Percentiles rank a stretch among this genome's conserved stretches.
Evolutionary conservation across 2,888 invertebrate genomes (phyloP).

Genomic region (Parochlus steinenii): DNA sequence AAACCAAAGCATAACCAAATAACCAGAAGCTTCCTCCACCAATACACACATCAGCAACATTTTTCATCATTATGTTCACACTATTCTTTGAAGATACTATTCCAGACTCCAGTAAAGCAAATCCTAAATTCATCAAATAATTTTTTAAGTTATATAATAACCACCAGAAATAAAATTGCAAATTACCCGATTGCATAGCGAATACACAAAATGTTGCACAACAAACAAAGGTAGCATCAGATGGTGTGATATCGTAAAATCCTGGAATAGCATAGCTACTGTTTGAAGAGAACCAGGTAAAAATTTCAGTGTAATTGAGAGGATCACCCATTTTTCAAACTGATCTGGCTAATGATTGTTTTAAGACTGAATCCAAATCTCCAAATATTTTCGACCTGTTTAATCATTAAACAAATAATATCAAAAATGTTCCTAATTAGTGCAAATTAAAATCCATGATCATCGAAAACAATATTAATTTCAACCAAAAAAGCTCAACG

Average conservation of each 20-base stretch:
- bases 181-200: slow-evolving; percentile 10
- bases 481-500: too few species aligned
- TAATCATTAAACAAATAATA: too few species aligned
- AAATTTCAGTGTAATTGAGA: too few species aligned
- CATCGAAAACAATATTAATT: too few species aligned
- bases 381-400: too few species aligned
- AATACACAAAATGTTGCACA: slow-evolving; percentile 1
- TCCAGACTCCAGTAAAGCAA: slow-evolving; percentile 5
- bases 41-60: slow-evolving; percentile 46
- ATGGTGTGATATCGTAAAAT: not conserved
- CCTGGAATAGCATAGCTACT: slow-evolving; percentile 2
- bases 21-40: slow-evolving; percentile 40
- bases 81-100: slow-evolving; percentile 33
- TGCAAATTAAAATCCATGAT: too few species aligned
- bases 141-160: too few species aligned
- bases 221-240: slow-evolving; percentile 1
- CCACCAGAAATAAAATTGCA: too few species aligned
- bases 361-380: too few species aligned
- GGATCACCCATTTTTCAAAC: too few species aligned
- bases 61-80: slow-evolving; percentile 41
- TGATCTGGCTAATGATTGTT: too few species aligned
- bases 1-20: slow-evolving; percentile 34
- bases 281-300: slow-evolving; percentile 4
- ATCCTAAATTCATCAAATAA: slow-evolving; percentile 6
- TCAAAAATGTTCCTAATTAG: too few species aligned